Evolutionary conservation across 1,140 invertebrate species (phyloP).

Genomic region (Meloidogyne exigua): DNA sequence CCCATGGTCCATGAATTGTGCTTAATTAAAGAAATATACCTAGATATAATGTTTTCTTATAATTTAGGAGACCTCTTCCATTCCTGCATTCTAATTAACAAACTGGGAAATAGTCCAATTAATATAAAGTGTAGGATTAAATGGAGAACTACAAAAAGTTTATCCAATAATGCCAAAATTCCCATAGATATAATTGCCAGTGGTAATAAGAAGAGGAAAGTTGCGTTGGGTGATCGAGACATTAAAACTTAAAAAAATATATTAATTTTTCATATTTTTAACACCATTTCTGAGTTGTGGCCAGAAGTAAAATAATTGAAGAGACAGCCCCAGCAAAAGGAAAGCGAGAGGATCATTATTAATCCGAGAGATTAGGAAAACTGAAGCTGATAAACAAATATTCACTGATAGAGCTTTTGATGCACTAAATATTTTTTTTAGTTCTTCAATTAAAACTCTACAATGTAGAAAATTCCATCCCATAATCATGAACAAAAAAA

Average conservation of each 20-base stretch:
- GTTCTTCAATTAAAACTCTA: not conserved
- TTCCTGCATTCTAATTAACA: slow-evolving; percentile 78
- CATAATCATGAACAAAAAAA: slow-evolving; percentile 87
- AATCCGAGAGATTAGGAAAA: slow-evolving; percentile 87
- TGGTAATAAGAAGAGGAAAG: slow-evolving; percentile 7
- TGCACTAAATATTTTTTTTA: slow-evolving; percentile 44
- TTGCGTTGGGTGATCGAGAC: slow-evolving; percentile 12
- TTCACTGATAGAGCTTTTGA: slow-evolving; percentile 50
- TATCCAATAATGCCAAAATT: slow-evolving; percentile 60
- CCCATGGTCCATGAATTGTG: slow-evolving; percentile 92
- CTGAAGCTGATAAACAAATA: slow-evolving; percentile 66
- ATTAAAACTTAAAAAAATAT: not conserved
- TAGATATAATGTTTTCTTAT: slow-evolving; percentile 16
- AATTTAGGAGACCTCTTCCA: slow-evolving; percentile 73
- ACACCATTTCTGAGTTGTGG: slow-evolving; percentile 75
- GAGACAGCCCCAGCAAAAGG: slow-evolving; percentile 83
- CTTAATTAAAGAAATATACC: slow-evolving; percentile 56
- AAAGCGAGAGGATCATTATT: slow-evolving; percentile 76
- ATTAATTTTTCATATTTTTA: slow-evolving; percentile 61
- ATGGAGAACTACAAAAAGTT: slow-evolving; percentile 65
- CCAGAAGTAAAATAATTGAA: slow-evolving; percentile 82
- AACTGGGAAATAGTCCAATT: slow-evolving; percentile 72
- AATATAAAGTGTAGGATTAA: slow-evolving; percentile 66
- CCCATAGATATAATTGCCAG: slow-evolving; percentile 33
- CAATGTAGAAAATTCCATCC: slow-evolving; percentile 68